Conservation (phyloP, 1,140 invertebrate species). For the Bombus waltoni region DNA sequence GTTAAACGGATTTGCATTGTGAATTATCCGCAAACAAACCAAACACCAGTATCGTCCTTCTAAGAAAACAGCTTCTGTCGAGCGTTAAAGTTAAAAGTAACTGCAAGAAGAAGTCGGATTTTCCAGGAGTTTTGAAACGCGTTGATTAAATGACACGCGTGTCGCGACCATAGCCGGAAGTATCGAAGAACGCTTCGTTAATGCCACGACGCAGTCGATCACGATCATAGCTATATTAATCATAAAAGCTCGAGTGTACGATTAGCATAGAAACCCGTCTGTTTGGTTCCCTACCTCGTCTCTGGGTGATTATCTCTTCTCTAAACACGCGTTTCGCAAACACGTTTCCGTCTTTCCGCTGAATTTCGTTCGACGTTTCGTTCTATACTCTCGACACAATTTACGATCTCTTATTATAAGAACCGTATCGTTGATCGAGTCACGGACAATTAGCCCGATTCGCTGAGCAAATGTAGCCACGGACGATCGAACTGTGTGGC, state of each 20-base stretch:
- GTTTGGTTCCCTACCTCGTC: not conserved
- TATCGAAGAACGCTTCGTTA: not conserved
- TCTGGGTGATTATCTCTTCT: not conserved
- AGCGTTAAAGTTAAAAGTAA: no score
- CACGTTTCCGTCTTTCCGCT: not conserved
- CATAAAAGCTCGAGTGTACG: slow-evolving; percentile 28
- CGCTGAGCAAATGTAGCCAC: slow-evolving; percentile 33
- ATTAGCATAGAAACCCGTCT: slow-evolving; percentile 35
- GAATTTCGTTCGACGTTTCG: not conserved
- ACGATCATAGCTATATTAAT: slow-evolving; percentile 33
- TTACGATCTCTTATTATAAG: not conserved
- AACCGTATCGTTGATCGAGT: not conserved
- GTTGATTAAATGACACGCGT: not conserved
- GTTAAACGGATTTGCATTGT: slow-evolving; percentile 12
- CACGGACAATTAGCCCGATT: slow-evolving; percentile 50
- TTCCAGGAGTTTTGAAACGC: not conserved
- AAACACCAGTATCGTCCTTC: not conserved
- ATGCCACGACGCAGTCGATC: slow-evolving; percentile 24
- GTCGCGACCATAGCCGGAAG: not conserved
- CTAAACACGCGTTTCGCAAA: not conserved
- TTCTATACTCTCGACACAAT: not conserved
- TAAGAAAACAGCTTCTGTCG: not conserved
- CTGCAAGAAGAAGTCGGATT: not conserved
- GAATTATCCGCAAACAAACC: slow-evolving; percentile 1
- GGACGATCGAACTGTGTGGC: slow-evolving; percentile 37